Evolutionary conservation across 2,797 vertebrate genomes (phyloP), one percentile per base, ranked within the genome.

Genomic region (Ceryle rudis): DNA sequence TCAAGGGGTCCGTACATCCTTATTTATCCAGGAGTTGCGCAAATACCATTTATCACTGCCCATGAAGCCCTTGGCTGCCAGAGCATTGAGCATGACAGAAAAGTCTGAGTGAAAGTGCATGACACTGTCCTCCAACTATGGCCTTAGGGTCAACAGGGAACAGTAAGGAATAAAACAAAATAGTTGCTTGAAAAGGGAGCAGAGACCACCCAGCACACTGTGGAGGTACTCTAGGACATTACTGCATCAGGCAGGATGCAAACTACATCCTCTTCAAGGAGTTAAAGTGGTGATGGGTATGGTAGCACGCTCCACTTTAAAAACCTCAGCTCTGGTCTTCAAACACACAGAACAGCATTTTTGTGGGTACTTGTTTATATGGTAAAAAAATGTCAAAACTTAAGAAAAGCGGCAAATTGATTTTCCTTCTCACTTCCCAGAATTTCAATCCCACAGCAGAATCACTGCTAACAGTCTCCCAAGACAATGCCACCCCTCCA

Each of bases 241-340:
- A 31, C 2, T 0, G 2, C 35, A 54, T 6, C 0, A 0, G 16
- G 8, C 13, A 66, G 31, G 26, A 52, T 14, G 62, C 65, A 42
- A 62, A 62, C 33, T 35, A 33, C 29, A 75, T 10, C n/a, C 8
- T 19, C 31, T 60, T 61, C 19, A 35, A 46, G 20, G 16, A 14
- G 28, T 15, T 44, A 29, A 77, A 78, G 42, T 3, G 16, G 42
- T 25, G 31, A 67, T 10, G 26, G 22, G 20, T 41, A 72, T 1
- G 1, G 47, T 46, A 78, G 46, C n/a, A 22, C 2, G 0, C 9
- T 41, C 9, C 14, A 6, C 37, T 90, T 61, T 31, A 35, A 73
- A 73, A 79, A 74, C 12, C 35, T 82, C 58, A 33, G 26, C 51
- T 47, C 37, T 31, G 33, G 26, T 35, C 37, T 39, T 79, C 6